Evolutionary conservation across 2,113 vertebrate genomes (phyloP), one percentile per base, ranked within the genome.

Genomic region (Ailurus styani): DNA sequence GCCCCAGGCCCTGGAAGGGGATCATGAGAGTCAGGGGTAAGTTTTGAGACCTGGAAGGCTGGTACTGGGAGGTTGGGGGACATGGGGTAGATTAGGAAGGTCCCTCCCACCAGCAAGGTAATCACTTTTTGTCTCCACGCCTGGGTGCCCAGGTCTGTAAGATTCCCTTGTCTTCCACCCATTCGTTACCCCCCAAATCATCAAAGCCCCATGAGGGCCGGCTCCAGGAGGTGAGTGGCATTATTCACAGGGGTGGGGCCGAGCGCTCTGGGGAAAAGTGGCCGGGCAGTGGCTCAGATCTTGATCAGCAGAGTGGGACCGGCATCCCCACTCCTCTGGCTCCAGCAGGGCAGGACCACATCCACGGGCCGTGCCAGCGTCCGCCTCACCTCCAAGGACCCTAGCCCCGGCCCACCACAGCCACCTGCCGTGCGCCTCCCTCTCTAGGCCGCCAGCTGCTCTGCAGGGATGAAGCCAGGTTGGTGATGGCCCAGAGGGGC

Each of bases 211-310:
- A 42, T 0, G 70, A 79, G 52, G 86, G 47, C n/a, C 14, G 2
- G 64, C 85, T 95, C 62, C 7, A 1, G n/a, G 86, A 96, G 95
- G 77, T 88, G 47, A 83, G 72, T 29, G 78, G 91, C n/a, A 29
- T 98, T 98, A 97, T 97, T 98, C 97, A 97, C 92, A 83, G 79
- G 97, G 98, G 98, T 60, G 97, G 86, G 95, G 97, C 96, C 2
- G 21, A 47, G 12, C 6, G 18, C 78, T 47, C 77, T 20, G 1
- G 40, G 68, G 34, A 93, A 31, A 93, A 83, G 78, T 64, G 40
- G 77, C 86, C 85, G 1, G 13, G 54, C 60, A n/a, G 23, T 47
- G 34, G 72, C 95, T 96, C 97, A 96, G 91, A 97, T 86, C 77
- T 60, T 3, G 47, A 79, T 31, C 91, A 40, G 66, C 37, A 95